phyloP scores from a whole-genome alignment of 1,140 invertebrate species.

The Pseudomyrmex sp. region DNA sequence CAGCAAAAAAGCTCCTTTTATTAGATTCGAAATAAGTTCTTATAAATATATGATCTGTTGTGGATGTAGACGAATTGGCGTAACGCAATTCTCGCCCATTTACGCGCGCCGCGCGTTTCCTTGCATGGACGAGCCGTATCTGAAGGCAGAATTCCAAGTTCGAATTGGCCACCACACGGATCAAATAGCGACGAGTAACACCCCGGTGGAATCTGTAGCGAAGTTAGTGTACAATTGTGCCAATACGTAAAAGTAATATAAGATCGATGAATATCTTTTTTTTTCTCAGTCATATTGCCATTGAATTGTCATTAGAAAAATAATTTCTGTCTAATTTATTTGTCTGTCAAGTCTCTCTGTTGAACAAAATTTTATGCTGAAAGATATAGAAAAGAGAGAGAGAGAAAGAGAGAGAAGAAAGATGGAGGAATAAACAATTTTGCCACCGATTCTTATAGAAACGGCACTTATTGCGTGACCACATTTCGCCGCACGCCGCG shows the following conservation, averaged over 20 bases:
- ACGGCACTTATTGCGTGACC: constrained; percentile 66
- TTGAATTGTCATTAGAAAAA: neutral
- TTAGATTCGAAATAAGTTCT: neutral
- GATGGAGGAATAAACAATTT: neutral
- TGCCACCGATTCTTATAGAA: constrained; percentile 15
- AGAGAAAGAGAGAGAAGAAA: neutral
- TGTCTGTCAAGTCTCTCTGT: no score
- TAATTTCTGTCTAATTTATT: no score
- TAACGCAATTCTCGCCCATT: constrained; percentile 93
- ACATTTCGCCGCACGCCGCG: constrained; percentile 86
- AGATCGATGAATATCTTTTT: no score
- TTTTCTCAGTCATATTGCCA: no score
- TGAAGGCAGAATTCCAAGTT: constrained; percentile 91
- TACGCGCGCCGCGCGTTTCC: constrained; percentile 93
- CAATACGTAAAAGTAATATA: neutral
- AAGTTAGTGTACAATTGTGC: constrained; percentile 58
- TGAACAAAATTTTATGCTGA: no score
- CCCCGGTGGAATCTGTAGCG: constrained; percentile 83
- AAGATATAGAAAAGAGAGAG: no score
- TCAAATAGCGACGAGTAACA: constrained; percentile 87
- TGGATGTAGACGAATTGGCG: constrained; percentile 87
- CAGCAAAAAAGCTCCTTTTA: no score
- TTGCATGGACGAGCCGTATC: constrained; percentile 95
- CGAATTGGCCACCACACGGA: constrained; percentile 86
- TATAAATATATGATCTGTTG: neutral